Percentiles rank a stretch among this genome's conserved stretches.
These are phyloP conservation scores for Ecliptopera silaceata DNA, from an alignment of 2,888 invertebrate species.

Conservation along the genomic window DNA sequence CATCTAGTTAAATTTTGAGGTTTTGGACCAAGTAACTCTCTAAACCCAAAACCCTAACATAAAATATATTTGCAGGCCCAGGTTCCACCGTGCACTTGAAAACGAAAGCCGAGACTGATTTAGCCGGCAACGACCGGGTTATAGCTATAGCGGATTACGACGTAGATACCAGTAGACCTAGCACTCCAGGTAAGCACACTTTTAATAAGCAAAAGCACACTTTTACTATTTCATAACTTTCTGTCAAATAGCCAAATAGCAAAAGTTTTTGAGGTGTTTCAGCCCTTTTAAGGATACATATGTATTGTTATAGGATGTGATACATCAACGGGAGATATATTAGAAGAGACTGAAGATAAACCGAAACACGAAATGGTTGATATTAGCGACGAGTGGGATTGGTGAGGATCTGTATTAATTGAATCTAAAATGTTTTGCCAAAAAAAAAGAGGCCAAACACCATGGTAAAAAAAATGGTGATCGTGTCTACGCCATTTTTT, in stretches of 20 bases:
- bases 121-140: conserved; percentile 77
- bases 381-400: conserved; percentile 73
- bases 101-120: conserved; percentile 73
- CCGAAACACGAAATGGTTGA: conserved; percentile 58
- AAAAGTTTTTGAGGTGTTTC: no score
- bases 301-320: conserved; percentile 59
- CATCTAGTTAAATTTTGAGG: no score
- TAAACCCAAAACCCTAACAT: no score
- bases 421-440: no score
- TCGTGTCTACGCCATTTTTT: no score
- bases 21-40: no score
- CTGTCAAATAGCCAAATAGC: no score
- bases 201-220: no score
- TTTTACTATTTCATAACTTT: no score
- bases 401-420: conserved; percentile 55
- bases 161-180: conserved; percentile 84
- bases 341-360: conserved; percentile 57
- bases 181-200: conserved; percentile 82
- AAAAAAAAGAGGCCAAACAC: no score
- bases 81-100: conserved; percentile 82
- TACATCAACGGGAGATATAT: conserved; percentile 62
- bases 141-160: conserved; percentile 84
- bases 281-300: not conserved
- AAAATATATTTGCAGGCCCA: conserved; percentile 61
- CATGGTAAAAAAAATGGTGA: not conserved